Evolutionary conservation across 2,888 invertebrate species (phyloP).

Genomic region (Cremastinae sp.): DNA sequence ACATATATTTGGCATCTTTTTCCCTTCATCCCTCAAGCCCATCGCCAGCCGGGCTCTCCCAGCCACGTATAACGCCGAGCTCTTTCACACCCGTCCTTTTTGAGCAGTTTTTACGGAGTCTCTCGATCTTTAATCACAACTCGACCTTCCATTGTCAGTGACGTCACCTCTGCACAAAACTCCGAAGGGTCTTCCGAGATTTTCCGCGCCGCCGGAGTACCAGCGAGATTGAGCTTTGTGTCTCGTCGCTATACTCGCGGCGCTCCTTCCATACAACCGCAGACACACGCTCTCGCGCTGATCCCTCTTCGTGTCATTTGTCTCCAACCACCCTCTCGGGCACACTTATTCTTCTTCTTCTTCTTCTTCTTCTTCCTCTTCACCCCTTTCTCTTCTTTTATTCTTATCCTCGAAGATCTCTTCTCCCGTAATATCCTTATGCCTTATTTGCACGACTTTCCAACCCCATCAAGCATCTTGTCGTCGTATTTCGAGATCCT

Average conservation of each 20-base stretch:
- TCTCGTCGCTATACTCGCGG: conserved; percentile 36
- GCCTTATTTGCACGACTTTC: conserved; percentile 74
- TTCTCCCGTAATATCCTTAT: conserved; percentile 58
- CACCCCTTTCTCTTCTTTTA: conserved; percentile 34
- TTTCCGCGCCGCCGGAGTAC: neutral
- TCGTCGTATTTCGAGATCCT: conserved; percentile 33
- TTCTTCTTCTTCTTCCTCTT: neutral
- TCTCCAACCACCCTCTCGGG: conserved; percentile 63
- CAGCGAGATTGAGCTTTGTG: conserved; percentile 57
- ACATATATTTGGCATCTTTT: conserved; percentile 37
- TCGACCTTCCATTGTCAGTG: conserved; percentile 80
- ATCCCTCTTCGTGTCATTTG: conserved; percentile 77
- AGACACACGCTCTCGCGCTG: conserved; percentile 60
- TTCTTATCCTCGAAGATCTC: neutral
- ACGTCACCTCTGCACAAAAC: conserved; percentile 76
- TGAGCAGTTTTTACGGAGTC: conserved; percentile 78
- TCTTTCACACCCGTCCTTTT: conserved; percentile 67
- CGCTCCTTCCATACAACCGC: conserved; percentile 12
- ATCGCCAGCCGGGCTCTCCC: neutral
- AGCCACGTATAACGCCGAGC: conserved; percentile 10
- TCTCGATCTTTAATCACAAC: conserved; percentile 80
- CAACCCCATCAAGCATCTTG: conserved; percentile 12
- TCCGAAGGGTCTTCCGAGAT: conserved; percentile 68
- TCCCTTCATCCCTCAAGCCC: conserved; percentile 21
- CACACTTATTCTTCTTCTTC: conserved; percentile 8